Percentiles rank a stretch among this genome's conserved stretches.
Conservation (phyloP, 2,113 vertebrate genomes). For the Hypocryptadius cinnamomeus region DNA sequence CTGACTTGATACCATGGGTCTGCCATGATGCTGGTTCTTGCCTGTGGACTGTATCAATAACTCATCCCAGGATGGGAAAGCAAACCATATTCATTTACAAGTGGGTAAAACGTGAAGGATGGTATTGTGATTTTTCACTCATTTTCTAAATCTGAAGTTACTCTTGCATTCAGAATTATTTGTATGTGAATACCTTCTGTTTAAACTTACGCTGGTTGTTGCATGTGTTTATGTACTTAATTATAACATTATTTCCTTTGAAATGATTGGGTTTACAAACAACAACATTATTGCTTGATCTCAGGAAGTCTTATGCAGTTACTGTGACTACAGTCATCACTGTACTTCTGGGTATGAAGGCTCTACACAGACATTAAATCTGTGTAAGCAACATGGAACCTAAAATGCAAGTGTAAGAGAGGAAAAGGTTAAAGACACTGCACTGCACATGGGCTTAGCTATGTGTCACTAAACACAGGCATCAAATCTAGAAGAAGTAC, state of each 20-base stretch:
- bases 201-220: neutral
- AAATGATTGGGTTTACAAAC: neutral
- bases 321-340: neutral
- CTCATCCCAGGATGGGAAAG: neutral
- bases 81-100: neutral
- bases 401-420: neutral
- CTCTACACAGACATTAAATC: neutral
- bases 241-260: neutral
- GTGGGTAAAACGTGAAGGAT: neutral
- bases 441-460: neutral
- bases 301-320: constrained; percentile 5
- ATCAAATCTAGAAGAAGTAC: neutral
- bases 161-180: neutral
- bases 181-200: neutral
- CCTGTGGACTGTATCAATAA: neutral
- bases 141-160: neutral
- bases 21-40: neutral
- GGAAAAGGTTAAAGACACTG: neutral
- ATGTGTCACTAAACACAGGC: neutral
- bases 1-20: rapidly evolving
- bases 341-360: neutral
- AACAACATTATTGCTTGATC: neutral
- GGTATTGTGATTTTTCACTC: neutral
- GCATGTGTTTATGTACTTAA: neutral
- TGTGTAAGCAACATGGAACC: neutral